These are phyloP conservation scores for Litocranius walleri DNA, from an alignment of 2,113 vertebrate species.

Conservation along the genomic window DNA sequence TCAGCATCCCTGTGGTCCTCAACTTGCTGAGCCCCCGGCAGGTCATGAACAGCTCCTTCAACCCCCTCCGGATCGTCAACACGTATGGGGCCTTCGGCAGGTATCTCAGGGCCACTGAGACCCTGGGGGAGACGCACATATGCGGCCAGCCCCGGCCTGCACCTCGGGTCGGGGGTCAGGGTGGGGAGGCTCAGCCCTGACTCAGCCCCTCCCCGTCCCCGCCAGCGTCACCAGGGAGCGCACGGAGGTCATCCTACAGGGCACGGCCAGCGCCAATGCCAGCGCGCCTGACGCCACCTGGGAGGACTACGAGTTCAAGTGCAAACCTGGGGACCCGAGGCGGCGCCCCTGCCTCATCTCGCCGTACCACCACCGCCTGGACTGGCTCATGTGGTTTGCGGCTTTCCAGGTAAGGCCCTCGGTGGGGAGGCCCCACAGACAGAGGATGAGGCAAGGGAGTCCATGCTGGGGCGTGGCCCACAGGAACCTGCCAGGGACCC, in stretches of 20 bases:
- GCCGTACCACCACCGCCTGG: constrained; percentile 95
- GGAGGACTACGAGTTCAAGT: constrained; percentile 96
- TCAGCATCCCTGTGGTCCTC: constrained; percentile 92
- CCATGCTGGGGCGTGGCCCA: neutral
- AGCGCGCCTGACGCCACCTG: constrained; percentile 84
- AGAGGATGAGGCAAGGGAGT: neutral
- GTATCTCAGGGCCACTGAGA: constrained; percentile 73
- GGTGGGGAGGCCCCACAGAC: neutral
- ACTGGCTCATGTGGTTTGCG: constrained; percentile 99
- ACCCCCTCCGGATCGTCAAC: constrained; percentile 94
- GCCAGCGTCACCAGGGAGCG: constrained; percentile 93
- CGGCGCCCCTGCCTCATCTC: constrained; percentile 89
- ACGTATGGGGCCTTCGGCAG: constrained; percentile 97
- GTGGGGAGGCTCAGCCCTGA: neutral
- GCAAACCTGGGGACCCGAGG: constrained; percentile 89
- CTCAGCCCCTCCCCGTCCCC: neutral
- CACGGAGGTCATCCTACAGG: constrained; percentile 94
- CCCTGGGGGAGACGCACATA: accelerated
- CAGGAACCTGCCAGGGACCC: neutral
- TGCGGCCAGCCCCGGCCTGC: neutral
- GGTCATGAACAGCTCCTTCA: constrained; percentile 96
- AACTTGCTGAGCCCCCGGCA: constrained; percentile 92
- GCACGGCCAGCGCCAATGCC: constrained; percentile 87
- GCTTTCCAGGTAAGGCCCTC: constrained; percentile 90
- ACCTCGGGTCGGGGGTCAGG: neutral